Evolutionary conservation across 2,888 invertebrate genomes (phyloP).

Genomic region (Slavum lentiscoides): DNA sequence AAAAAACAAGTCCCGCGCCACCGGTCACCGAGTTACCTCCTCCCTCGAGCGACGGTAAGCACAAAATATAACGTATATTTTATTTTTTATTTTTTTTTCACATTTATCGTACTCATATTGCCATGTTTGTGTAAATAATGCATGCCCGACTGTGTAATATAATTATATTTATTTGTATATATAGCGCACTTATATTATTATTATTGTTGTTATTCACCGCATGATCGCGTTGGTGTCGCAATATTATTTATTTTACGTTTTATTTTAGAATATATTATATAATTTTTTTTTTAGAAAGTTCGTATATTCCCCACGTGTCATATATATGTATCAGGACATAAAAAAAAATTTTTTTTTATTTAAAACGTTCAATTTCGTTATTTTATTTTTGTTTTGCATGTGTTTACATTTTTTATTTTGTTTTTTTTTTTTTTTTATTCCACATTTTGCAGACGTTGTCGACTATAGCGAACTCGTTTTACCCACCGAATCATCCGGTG

Average conservation of each 20-base stretch:
- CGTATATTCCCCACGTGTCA: background rate
- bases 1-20: slow-evolving; percentile 53
- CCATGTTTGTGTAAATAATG: background rate
- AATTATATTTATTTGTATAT: too few relatives aligned
- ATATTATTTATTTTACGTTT: slow-evolving; percentile 14
- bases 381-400: slow-evolving; percentile 47
- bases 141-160: background rate
- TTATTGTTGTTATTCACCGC: slow-evolving; percentile 25
- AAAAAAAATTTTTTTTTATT: slow-evolving; percentile 50
- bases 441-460: slow-evolving; percentile 70
- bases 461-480: slow-evolving; percentile 74
- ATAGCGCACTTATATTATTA: too few relatives aligned
- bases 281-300: background rate
- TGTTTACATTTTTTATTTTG: slow-evolving; percentile 37
- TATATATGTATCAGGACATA: slow-evolving; percentile 20
- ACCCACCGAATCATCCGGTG: slow-evolving; percentile 76
- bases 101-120: background rate
- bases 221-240: slow-evolving; percentile 40
- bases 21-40: slow-evolving; percentile 53
- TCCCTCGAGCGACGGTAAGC: slow-evolving; percentile 52
- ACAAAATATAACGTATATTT: slow-evolving; percentile 41
- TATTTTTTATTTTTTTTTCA: slow-evolving; percentile 10
- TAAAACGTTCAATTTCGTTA: slow-evolving; percentile 16
- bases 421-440: slow-evolving; percentile 40
- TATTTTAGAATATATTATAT: slow-evolving; percentile 20